Evolutionary conservation across 2,888 invertebrate species (phyloP), one percentile per base, ranked within the genome.

Genomic region (Tineola bisselliella): DNA sequence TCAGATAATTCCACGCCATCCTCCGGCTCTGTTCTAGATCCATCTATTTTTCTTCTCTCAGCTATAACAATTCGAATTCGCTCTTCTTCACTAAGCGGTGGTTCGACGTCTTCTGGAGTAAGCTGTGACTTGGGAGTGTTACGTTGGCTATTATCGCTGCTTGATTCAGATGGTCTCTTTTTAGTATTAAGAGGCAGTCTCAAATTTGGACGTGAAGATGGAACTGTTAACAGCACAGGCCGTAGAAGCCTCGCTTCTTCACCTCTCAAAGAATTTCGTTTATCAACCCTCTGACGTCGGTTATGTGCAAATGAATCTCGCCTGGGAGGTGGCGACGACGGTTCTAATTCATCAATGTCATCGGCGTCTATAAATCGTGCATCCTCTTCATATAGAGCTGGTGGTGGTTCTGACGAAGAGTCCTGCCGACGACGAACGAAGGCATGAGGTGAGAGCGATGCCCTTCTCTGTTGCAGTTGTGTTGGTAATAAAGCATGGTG

Each of bases 41-140:
- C 79, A 63, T 90, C 90, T 59, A 89, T 80, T 71, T 89, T 89
- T 64, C 90, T 77, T 65, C 90, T 80, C 72, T 90, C 90, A 10
- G 88, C 89, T 67, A 90, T 90, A 61, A 90, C 89, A 72, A 89
- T 88, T 70, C 90, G 87, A 65, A 90, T 89, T 65, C 88, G 89
- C 65, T 90, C 84, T 65, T 81, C 80, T 64, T 84, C 86, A 48
- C 74, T 86, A 61, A 84, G 78, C 8, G 75, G 72, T 48, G 74
- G 71, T 43, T 77, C 75, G 2, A 62, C 62, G 11, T 64, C 59
- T 60, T 81, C 84, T 5, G 74, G 71, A 30, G 75, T 71, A 31
- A 66, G 67, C 57, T 67, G 72, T n/a, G 76, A 70, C 59, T 70
- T 70, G 10, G 67, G 64, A 12, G 79, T 73, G 12, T 43, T 43